A percentile compares a stretch with the other conserved stretches of the same genome.
Evolutionary conservation across 2,113 vertebrate species (phyloP).

Genomic region (Ageneiosus marmoratus): DNA sequence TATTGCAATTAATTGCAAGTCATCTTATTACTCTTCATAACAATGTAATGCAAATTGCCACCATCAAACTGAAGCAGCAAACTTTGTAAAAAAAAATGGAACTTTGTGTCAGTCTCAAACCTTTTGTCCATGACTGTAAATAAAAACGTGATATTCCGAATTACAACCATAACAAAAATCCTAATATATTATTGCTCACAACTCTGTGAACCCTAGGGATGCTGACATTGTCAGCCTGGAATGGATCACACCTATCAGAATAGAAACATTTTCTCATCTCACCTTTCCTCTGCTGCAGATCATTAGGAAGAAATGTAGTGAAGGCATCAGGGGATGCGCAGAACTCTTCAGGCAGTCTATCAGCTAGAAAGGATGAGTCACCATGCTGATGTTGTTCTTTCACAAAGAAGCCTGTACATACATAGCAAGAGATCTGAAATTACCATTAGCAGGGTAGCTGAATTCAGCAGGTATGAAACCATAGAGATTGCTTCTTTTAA

Average conservation of each 20-base stretch:
- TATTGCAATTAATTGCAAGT: too few species aligned
- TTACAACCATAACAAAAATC: background rate
- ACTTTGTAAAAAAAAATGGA: too few species aligned
- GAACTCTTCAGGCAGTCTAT: slow-evolving; percentile 86
- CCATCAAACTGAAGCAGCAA: too few species aligned
- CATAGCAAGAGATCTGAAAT: background rate
- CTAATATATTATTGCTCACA: background rate
- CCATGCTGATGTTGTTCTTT: slow-evolving; percentile 60
- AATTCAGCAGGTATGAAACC: background rate
- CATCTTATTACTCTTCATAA: too few species aligned
- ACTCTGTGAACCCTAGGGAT: background rate
- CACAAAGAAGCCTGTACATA: slow-evolving; percentile 63
- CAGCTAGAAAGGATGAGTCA: slow-evolving; percentile 84
- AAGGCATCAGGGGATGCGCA: slow-evolving; percentile 85
- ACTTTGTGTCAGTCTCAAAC: too few species aligned
- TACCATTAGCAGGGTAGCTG: background rate
- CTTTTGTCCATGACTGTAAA: background rate
- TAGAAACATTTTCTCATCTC: slow-evolving; percentile 1
- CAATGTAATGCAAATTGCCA: too few species aligned
- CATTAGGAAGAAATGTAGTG: slow-evolving; percentile 85
- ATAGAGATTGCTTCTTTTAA: background rate
- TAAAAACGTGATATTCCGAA: background rate
- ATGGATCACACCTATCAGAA: background rate
- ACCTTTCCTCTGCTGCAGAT: slow-evolving; percentile 92
- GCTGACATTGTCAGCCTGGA: background rate